Evolutionary conservation across 2,888 invertebrate species (phyloP).

Genomic region (Adelphocoris suturalis): DNA sequence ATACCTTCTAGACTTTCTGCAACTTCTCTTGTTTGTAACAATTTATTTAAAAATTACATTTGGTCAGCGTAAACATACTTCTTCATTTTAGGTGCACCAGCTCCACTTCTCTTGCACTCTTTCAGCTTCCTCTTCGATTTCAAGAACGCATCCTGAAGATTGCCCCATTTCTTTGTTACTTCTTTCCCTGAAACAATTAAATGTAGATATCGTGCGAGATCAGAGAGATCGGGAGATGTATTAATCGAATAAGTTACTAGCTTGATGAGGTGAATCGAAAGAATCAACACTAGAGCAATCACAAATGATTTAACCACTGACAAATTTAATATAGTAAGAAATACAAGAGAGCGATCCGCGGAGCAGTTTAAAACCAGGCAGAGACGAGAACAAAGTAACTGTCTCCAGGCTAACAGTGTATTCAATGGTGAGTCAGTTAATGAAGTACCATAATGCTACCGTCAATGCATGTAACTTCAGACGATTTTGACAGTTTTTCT

Average conservation of each 20-base stretch:
- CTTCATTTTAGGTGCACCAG: slow-evolving; percentile 68
- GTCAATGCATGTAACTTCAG: neutral
- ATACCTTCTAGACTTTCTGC: slow-evolving; percentile 70
- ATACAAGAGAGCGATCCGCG: too few relatives aligned
- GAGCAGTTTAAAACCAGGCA: too few relatives aligned
- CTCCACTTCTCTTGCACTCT: slow-evolving; percentile 44
- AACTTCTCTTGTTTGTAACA: slow-evolving; percentile 55
- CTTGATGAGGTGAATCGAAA: too few relatives aligned
- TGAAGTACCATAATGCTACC: slow-evolving; percentile 30
- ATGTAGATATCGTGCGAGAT: too few relatives aligned
- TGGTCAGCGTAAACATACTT: slow-evolving; percentile 71
- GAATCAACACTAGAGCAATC: too few relatives aligned
- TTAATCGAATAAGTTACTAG: too few relatives aligned
- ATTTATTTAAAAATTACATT: slow-evolving; percentile 69
- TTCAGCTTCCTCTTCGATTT: slow-evolving; percentile 35
- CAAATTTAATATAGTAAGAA: too few relatives aligned
- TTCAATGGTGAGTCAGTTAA: slow-evolving; percentile 10
- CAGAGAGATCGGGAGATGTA: too few relatives aligned
- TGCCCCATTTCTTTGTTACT: slow-evolving; percentile 49
- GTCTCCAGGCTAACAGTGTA: neutral
- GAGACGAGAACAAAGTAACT: too few relatives aligned
- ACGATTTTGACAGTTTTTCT: neutral
- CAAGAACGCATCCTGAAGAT: slow-evolving; percentile 47
- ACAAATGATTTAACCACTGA: too few relatives aligned
- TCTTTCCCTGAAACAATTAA: too few relatives aligned